Evolutionary conservation across 2,888 invertebrate genomes (phyloP).

Genomic region (Thyatira batis): DNA sequence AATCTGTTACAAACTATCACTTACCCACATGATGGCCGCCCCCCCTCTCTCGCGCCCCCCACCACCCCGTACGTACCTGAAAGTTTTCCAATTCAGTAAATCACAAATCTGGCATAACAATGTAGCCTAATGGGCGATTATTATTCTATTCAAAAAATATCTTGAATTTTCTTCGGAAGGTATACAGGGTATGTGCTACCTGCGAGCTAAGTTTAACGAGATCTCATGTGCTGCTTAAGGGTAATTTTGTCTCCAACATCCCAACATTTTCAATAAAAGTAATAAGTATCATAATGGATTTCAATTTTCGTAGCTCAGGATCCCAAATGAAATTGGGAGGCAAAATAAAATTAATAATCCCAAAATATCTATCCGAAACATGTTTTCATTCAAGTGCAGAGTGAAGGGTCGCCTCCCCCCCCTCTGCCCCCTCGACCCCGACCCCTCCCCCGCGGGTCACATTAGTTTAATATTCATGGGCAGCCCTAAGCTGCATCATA

Average conservation of each 20-base stretch:
- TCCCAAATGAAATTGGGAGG: background rate
- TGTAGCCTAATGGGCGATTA: no score
- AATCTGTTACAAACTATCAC: background rate
- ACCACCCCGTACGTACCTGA: no score
- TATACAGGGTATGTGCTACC: no score
- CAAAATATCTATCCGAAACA: background rate
- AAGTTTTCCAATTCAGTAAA: no score
- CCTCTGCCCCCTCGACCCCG: background rate
- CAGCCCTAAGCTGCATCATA: background rate
- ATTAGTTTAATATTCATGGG: background rate
- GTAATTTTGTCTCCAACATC: no score
- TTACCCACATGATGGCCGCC: background rate
- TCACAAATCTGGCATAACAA: no score
- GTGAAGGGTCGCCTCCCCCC: background rate
- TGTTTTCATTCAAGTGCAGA: slow-evolving; percentile 2
- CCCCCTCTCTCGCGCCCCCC: no score
- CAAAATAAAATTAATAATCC: background rate
- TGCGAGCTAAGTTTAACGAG: no score
- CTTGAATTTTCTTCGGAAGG: no score
- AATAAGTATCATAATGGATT: no score
- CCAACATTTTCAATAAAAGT: background rate
- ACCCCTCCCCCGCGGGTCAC: background rate
- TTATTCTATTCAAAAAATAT: no score
- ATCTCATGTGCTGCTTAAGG: no score
- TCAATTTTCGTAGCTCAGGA: background rate